These are phyloP conservation scores for Drosophila mimetica DNA, from an alignment of 2,888 invertebrate species.

Conservation along the genomic window DNA sequence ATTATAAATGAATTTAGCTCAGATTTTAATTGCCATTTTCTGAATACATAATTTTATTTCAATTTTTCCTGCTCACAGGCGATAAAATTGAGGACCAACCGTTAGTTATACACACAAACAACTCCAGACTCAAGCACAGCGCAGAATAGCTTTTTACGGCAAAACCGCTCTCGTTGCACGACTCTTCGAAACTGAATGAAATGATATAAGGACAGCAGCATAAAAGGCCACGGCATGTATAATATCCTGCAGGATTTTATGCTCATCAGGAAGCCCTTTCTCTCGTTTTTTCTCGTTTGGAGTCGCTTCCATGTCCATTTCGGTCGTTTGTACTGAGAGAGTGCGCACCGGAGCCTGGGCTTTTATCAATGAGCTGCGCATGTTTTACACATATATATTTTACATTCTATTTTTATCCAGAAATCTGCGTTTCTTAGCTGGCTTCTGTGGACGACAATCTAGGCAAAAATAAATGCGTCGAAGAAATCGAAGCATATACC, in stretches of 20 bases:
- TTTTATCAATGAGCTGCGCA: constrained; percentile 70
- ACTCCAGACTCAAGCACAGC: constrained; percentile 46
- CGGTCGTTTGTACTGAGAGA: constrained; percentile 39
- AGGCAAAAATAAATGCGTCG: constrained; percentile 8
- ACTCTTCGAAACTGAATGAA: constrained; percentile 67
- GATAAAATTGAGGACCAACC: constrained; percentile 57
- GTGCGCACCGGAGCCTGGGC: constrained; percentile 43
- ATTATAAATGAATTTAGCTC: background rate
- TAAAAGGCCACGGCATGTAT: constrained; percentile 60
- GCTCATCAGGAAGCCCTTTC: constrained; percentile 46
- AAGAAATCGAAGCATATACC: background rate
- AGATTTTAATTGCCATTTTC: background rate
- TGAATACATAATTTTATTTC: background rate
- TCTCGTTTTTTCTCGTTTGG: constrained; percentile 4
- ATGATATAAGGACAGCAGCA: constrained; percentile 64
- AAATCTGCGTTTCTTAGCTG: constrained; percentile 9
- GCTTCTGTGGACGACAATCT: constrained; percentile 3
- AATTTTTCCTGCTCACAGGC: constrained; percentile 3
- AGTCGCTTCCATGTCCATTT: background rate
- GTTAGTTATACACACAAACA: constrained; percentile 74
- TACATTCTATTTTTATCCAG: constrained; percentile 60
- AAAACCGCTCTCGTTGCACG: constrained; percentile 80
- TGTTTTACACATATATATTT: constrained; percentile 69
- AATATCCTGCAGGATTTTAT: constrained; percentile 69
- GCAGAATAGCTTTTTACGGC: constrained; percentile 15